Evolutionary conservation across 2,797 vertebrate species (phyloP).

Genomic region (Cuniculus paca): DNA sequence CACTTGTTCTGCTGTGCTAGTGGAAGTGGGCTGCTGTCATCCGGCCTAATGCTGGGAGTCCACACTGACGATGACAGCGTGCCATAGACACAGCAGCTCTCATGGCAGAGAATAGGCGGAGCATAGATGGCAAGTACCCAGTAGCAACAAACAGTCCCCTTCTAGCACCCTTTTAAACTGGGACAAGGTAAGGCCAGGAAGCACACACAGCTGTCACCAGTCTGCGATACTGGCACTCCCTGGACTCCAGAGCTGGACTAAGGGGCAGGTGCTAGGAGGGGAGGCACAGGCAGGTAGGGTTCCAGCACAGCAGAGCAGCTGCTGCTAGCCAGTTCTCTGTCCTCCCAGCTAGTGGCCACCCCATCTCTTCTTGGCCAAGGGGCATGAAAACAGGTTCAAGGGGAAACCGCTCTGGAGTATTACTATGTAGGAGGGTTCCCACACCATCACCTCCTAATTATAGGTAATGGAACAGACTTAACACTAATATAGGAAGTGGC

Average conservation of each 20-base stretch:
- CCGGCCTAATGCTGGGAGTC: background rate
- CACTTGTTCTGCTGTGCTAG: background rate
- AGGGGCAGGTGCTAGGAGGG: background rate
- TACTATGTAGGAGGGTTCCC: background rate
- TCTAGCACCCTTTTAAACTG: background rate
- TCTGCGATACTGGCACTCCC: rapidly evolving
- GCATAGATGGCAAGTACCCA: background rate
- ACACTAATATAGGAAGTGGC: background rate
- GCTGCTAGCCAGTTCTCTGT: background rate
- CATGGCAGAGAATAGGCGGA: background rate
- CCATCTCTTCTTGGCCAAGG: background rate
- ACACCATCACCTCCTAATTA: background rate
- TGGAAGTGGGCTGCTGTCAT: background rate
- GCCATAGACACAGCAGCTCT: background rate
- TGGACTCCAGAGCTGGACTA: background rate
- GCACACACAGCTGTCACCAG: background rate
- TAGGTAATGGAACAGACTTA: background rate
- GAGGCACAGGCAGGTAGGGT: background rate
- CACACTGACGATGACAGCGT: background rate
- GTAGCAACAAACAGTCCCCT: background rate
- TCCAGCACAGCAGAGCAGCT: background rate
- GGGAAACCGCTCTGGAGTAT: background rate
- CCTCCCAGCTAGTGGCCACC: background rate
- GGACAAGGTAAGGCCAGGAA: background rate
- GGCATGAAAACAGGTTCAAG: background rate